Evolutionary conservation across 2,113 vertebrate genomes (phyloP).

Genomic region (rabbit (Oryctolagus cuniculus)): mOryCun1.1 NC_091434.1:35178001-35178500

Average conservation of each 20-base stretch:
- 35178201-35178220: background rate
- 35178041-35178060: no score
- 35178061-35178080: no score
- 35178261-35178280: background rate
- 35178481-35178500: constrained; percentile 60
- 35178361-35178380: background rate
- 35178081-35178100: no score
- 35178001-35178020: no score
- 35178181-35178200: background rate
- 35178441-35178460: background rate
- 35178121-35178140: no score
- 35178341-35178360: background rate
- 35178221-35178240: background rate
- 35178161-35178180: no score
- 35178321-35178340: background rate
- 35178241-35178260: background rate
- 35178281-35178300: background rate
- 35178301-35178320: background rate
- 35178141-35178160: no score
- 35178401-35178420: background rate
- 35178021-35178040: no score
- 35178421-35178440: background rate
- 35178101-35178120: no score
- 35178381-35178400: constrained; percentile 32
- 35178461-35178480: background rate